These are phyloP conservation scores for Sciaenops ocellatus DNA, from an alignment of 2,797 vertebrate species.

Conservation along the genomic window DNA sequence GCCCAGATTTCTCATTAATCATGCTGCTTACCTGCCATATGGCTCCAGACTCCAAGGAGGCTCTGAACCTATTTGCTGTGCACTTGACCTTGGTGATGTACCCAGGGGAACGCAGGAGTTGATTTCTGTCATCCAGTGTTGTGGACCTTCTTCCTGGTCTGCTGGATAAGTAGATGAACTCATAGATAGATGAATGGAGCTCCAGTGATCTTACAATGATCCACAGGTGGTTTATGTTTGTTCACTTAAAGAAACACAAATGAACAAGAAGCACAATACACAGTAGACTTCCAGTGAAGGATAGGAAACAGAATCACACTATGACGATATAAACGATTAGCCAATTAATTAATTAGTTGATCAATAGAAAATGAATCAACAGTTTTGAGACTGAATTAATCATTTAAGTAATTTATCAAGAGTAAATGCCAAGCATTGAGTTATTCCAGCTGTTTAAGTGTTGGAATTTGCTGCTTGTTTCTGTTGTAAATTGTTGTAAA, in stretches of 20 bases:
- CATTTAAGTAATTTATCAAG: not conserved
- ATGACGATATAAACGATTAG: not conserved
- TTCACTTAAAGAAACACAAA: not conserved
- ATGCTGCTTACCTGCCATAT: slow-evolving; percentile 68
- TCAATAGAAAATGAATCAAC: not conserved
- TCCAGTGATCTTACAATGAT: not conserved
- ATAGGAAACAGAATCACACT: not conserved
- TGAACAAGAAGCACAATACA: not conserved
- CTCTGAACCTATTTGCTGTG: slow-evolving; percentile 61
- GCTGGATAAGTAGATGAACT: slow-evolving; percentile 21
- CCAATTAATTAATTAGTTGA: not conserved
- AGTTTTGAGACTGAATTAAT: not conserved
- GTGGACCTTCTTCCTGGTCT: slow-evolving; percentile 22
- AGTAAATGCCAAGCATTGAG: not conserved
- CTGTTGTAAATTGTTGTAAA: not conserved
- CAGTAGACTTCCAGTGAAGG: not conserved
- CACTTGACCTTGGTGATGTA: slow-evolving; percentile 65
- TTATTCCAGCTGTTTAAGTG: not conserved
- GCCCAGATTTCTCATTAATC: slow-evolving; percentile 74
- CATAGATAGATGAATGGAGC: slow-evolving; percentile 13
- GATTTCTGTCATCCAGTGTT: slow-evolving; percentile 43
- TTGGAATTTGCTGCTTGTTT: not conserved
- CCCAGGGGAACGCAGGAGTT: slow-evolving; percentile 28
- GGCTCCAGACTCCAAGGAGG: slow-evolving; percentile 63
- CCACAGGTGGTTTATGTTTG: slow-evolving; percentile 30